Base-by-base conservation (phyloP, 2,888 invertebrate genomes). In the Meteorus cinctellus region DNA sequence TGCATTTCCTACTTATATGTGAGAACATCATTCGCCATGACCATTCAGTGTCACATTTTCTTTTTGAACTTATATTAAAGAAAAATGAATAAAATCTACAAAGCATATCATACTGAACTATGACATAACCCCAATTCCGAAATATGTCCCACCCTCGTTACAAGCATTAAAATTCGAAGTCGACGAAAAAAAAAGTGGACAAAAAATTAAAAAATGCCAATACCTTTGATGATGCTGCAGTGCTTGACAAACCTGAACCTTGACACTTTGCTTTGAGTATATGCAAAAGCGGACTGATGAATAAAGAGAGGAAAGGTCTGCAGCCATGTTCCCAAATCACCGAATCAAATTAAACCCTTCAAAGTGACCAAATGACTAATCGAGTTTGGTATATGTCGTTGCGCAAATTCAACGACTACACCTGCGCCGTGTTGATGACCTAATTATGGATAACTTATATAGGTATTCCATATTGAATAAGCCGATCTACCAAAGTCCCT, bases 401-500 rank as follows among this genome's bases (percentile, higher is more conserved):
- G 71, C 66, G 75, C 55, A 55, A 34, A 66, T 67, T 48, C 68
- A 51, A 36, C 48, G 73, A 70, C 59, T 48, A 77, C 76, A 48
- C n/a, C 48, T 48, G 48, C 48, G 48, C 48, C 16, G 14, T 75
- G 71, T 69, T 79, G 79, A 80, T 84, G 85, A 84, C 85, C 85
- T 84, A 85, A 85, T 85, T 85, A 86, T 85, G 80, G 80, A 74
- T 79, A 76, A 77, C 82, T 81, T 79, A 60, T 70, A 77, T 48
- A 48, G n/a, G 16, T n/a, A 48, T 41, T 12, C 41, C 41, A 41
- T 41, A 41, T 8, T 41, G 41, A 41, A 41, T 41, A 41, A 41
- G 41, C 41, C 41, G 41, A 8, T 41, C 41, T 12, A 41, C 8
- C 12, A 8, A 41, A 41, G 41, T 12, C 41, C 12, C 41, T 41